These are phyloP conservation scores for Lordiphosa clarofinis DNA, from an alignment of 1,140 invertebrate genomes.

Conservation along the genomic window DNA sequence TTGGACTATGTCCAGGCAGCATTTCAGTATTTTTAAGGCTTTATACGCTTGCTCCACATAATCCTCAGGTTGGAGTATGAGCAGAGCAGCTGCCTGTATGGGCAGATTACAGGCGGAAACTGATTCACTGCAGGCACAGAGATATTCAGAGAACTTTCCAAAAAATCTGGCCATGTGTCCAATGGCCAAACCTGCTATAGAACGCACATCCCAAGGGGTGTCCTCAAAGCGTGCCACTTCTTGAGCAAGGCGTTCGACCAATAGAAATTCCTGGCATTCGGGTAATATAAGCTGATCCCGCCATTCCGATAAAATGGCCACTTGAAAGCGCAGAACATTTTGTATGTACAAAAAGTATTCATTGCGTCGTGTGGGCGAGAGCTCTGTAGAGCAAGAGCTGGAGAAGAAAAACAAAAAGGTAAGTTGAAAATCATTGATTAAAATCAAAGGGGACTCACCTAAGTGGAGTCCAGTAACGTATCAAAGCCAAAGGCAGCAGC, in stretches of 20 bases:
- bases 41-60: not conserved
- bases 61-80: conserved; percentile 25
- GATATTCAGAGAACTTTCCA: conserved; percentile 11
- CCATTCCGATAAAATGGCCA: conserved; percentile 42
- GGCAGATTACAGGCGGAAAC: conserved; percentile 25
- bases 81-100: conserved; percentile 37
- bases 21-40: conserved; percentile 26
- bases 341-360: conserved; percentile 47
- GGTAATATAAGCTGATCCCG: not conserved
- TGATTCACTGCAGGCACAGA: conserved; percentile 7
- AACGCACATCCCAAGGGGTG: conserved; percentile 60
- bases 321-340: conserved; percentile 50
- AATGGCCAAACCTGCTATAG: conserved; percentile 45
- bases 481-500: conserved; percentile 23
- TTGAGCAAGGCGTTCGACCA: conserved; percentile 14
- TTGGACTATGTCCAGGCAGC: conserved; percentile 7
- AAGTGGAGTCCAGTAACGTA: conserved; percentile 29
- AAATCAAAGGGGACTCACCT: conserved; percentile 12
- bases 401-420: not conserved
- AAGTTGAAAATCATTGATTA: too few relatives aligned
- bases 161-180: conserved; percentile 40
- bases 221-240: conserved; percentile 37
- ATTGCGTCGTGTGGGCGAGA: conserved; percentile 56
- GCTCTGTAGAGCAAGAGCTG: not conserved
- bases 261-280: not conserved